Base-by-base conservation (phyloP, 2,888 invertebrate species). In the Acholoe squamosa region DNA sequence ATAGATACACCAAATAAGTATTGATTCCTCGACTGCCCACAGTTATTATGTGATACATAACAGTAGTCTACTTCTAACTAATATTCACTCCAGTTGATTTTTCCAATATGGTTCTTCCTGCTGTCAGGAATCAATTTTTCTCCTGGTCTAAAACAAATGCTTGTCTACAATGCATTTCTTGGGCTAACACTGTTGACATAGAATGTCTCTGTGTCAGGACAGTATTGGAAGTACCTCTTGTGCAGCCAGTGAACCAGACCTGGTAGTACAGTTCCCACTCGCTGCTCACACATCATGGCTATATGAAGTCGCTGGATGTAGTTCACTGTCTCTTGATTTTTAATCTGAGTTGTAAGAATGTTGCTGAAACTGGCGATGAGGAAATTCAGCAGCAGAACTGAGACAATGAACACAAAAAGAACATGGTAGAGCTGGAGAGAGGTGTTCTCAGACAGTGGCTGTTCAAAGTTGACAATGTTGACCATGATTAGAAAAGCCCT, bases 291-390 rank as follows among this genome's bases (percentile, higher is more conserved):
- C 61, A n/a, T 61, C 19, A 61, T 19, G 22, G 61, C 61, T 14
- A 61, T 61, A 14, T n/a, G 19, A 3, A 61, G 61, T 19, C 61
- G 3, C n/a, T 61, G 61, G 22, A 61, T n/a, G 61, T 61, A 61
- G 14, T n/a, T n/a, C 22, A 61, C n/a, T 19, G 61, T 61, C 61
- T n/a, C n/a, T 14, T 61, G 22, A n/a, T 61, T 61, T 19, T 61
- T n/a, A 19, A 61, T 61, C 19, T 61, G 19, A 3, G 1, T n/a
- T 12, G 12, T 61, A 1, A 61, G n/a, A 3, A 61, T 61, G 61
- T 61, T 61, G 19, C 61, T 61, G 61, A 61, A 61, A n/a, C 61
- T 61, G 61, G 61, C 61, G 19, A 61, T 61, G 61, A 61, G 61
- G 61, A 61, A 61, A 14, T 61, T 61, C 7, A 61, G 61, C 19